phyloP scores from a whole-genome alignment of 1,140 invertebrate genomes.

The Trichonephila clavipes region DNA sequence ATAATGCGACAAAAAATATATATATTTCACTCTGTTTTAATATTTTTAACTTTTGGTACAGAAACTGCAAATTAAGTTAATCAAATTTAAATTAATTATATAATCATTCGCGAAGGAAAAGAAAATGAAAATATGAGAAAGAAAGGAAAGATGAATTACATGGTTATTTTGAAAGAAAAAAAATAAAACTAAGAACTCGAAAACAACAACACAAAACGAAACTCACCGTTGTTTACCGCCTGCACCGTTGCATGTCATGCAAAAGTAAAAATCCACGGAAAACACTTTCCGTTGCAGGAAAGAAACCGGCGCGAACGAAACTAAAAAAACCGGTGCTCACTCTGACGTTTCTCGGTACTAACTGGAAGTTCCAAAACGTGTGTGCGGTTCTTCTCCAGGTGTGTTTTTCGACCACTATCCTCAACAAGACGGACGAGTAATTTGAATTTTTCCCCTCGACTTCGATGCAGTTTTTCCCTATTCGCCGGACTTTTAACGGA shows the following conservation, averaged over 20 bases:
- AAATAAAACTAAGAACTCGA: not conserved
- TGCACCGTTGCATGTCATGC: constrained; percentile 16
- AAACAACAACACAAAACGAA: not conserved
- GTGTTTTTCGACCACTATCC: constrained; percentile 19
- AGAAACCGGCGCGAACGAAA: constrained; percentile 20
- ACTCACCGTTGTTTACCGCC: not conserved
- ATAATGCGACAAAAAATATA: too few relatives aligned
- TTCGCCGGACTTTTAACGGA: not conserved
- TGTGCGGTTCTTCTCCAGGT: constrained; percentile 7
- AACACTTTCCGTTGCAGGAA: constrained; percentile 47
- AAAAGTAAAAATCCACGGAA: constrained; percentile 25
- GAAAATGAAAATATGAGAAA: too few relatives aligned
- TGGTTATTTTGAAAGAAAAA: too few relatives aligned
- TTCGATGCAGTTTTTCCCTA: constrained; percentile 29
- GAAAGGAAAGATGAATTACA: too few relatives aligned
- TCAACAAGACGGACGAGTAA: constrained; percentile 47
- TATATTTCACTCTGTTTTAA: too few relatives aligned
- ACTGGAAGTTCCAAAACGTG: constrained; percentile 33
- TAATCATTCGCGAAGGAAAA: too few relatives aligned
- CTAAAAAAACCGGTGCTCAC: constrained; percentile 33
- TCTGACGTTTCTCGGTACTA: not conserved
- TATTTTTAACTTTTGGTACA: too few relatives aligned
- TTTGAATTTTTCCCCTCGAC: constrained; percentile 57
- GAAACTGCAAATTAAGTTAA: too few relatives aligned
- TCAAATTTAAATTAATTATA: too few relatives aligned